Evolutionary conservation across 35 echinoderm and acorn worm species (phyloP).

Genomic region (Chiridota heheva): DNA sequence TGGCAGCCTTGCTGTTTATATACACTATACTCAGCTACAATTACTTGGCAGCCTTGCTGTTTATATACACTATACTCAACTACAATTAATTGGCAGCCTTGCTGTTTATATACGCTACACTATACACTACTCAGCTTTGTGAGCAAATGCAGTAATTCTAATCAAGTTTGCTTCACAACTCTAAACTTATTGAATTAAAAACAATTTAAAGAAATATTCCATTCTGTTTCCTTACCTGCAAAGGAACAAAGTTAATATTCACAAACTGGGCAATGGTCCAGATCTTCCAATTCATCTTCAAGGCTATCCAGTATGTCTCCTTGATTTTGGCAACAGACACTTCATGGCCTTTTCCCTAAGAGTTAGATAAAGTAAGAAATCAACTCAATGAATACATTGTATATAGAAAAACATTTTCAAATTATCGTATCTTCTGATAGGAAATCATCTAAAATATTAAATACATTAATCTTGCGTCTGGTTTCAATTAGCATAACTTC

Average conservation of each 20-base stretch:
- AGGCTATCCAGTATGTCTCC: constrained; percentile 67
- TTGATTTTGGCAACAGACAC: constrained; percentile 63
- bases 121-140: too few relatives aligned
- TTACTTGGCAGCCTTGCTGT: too few relatives aligned
- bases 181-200: too few relatives aligned
- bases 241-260: constrained; percentile 81
- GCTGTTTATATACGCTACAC: too few relatives aligned
- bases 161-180: too few relatives aligned
- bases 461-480: not conserved
- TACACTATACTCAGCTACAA: too few relatives aligned
- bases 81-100: too few relatives aligned
- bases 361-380: not conserved
- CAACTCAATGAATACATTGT: not conserved
- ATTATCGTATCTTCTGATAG: not conserved
- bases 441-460: not conserved
- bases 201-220: not conserved
- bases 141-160: too few relatives aligned
- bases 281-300: constrained; percentile 86
- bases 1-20: too few relatives aligned
- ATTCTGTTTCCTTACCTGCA: constrained; percentile 52
- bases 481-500: not conserved
- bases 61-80: too few relatives aligned
- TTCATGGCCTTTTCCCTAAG: constrained; percentile 73
- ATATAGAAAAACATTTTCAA: not conserved
- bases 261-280: constrained; percentile 81